phyloP scores from a whole-genome alignment of 1,140 invertebrate species.

The Harpegnathos saltator region DNA sequence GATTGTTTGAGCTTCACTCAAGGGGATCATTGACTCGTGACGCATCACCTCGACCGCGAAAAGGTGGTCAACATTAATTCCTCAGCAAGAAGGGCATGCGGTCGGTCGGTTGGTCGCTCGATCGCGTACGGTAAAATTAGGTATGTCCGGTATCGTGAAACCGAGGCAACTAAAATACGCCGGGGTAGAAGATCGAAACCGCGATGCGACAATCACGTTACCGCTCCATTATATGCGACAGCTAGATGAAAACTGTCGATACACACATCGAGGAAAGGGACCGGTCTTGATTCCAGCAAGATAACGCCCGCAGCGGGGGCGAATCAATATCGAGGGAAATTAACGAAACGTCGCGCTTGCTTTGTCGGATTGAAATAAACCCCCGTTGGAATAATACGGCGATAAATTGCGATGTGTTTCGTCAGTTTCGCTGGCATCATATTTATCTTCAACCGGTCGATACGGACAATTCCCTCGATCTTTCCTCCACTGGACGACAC shows the following conservation, averaged over 20 bases:
- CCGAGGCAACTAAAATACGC: slow-evolving; percentile 35
- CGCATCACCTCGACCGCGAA: not conserved
- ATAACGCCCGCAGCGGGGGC: not conserved
- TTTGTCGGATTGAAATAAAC: no score
- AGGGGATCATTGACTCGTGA: slow-evolving; percentile 10
- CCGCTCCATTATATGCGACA: slow-evolving; percentile 46
- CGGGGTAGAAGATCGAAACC: slow-evolving; percentile 62
- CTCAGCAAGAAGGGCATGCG: slow-evolving; percentile 41
- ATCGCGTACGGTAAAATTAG: slow-evolving; percentile 47
- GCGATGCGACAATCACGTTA: slow-evolving; percentile 48
- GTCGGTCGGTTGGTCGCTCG: slow-evolving; percentile 32
- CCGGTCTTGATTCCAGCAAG: not conserved
- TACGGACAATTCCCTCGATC: no score
- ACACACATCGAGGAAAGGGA: slow-evolving; percentile 19
- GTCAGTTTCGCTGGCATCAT: no score
- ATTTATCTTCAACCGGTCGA: no score
- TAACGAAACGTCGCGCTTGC: no score
- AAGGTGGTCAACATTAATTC: slow-evolving; percentile 48
- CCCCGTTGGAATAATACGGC: no score
- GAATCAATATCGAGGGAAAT: not conserved
- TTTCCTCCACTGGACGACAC: no score
- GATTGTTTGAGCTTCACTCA: slow-evolving; percentile 32
- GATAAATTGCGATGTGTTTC: no score
- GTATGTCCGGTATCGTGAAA: slow-evolving; percentile 36
- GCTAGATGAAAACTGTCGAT: slow-evolving; percentile 34